Base-by-base conservation (phyloP, 2,113 vertebrate species). In the Podocnemis expansa region DNA sequence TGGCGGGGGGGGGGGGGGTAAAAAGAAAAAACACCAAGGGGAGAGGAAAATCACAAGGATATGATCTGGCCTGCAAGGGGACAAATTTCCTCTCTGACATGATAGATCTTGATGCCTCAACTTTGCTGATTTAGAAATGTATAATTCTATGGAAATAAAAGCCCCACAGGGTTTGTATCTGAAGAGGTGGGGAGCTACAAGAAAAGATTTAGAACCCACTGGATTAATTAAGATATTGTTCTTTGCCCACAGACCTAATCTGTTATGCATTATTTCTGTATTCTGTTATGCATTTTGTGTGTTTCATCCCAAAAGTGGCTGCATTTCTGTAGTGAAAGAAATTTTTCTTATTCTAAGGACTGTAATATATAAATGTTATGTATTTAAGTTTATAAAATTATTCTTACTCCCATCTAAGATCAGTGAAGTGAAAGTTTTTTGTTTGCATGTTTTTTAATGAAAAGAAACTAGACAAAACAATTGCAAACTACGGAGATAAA, bases 401-500 rank as follows among this genome's bases (percentile, higher is more conserved):
- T 88, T 92, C 55, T 83, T 89, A 56, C 47, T 88, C 14, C 92
- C 93, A 88, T 88, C 89, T 1, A 7, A 34, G 84, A 85, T 87
- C 80, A 80, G 43, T 89, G 96, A 96, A 96, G 93, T 88, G 41
- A 51, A 70, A 96, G 47, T 84, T 91, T 49, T 82, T 95, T 91
- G 54, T 95, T 79, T 97, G 54, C 43, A 75, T 6, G 51, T 81
- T 76, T 93, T 90, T 93, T 84, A 90, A 89, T 91, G 95, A 92
- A 76, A 94, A 91, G 70, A 88, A 56, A 56, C 88, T 96, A 54
- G 80, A 87, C 84, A 90, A 90, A 87, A n/a, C n/a, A 1, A 81
- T 21, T 84, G 88, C 80, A 91, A 93, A 84, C 22, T 56, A 89
- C 4, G 27, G 45, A 73, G n/a, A 83, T 73, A 91, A 63, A 52